Evolutionary conservation across 2,888 invertebrate species (phyloP).

Genomic region (Scaptomyza parva): DNA sequence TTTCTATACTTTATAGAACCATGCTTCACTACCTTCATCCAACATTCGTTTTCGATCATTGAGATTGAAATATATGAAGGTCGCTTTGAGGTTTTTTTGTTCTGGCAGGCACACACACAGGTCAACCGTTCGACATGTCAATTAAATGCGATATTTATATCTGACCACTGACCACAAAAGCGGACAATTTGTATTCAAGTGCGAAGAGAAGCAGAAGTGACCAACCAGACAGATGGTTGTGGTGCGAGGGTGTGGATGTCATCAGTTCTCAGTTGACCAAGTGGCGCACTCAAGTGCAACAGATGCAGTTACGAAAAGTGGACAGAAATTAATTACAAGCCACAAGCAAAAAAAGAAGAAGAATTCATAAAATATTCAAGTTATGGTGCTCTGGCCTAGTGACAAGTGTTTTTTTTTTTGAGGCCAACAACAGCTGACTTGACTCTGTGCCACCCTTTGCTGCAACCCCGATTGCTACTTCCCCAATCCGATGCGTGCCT

Average conservation of each 20-base stretch:
- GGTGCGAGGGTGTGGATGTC: constrained; percentile 35
- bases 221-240: constrained; percentile 33
- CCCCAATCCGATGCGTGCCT: constrained; percentile 11
- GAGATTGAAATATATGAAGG: constrained; percentile 37
- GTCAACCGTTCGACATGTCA: constrained; percentile 63
- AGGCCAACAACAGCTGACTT: constrained; percentile 49
- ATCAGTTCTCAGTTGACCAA: constrained; percentile 25
- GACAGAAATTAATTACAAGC: constrained; percentile 65
- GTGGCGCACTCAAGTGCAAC: constrained; percentile 37
- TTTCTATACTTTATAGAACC: neutral
- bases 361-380: constrained; percentile 50
- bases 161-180: constrained; percentile 65
- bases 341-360: constrained; percentile 26
- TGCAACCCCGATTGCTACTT: constrained; percentile 11
- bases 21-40: constrained; percentile 13
- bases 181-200: constrained; percentile 56
- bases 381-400: constrained; percentile 44
- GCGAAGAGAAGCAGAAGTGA: constrained; percentile 34
- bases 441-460: constrained; percentile 3
- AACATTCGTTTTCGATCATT: constrained; percentile 40
- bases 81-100: constrained; percentile 27
- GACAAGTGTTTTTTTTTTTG: neutral
- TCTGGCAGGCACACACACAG: constrained; percentile 6
- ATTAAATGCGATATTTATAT: constrained; percentile 75
- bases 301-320: constrained; percentile 50